Percentiles rank a stretch among this genome's conserved stretches.
These are phyloP conservation scores for Phoebastria nigripes DNA, from an alignment of 2,797 vertebrate species.

Conservation along the genomic window DNA sequence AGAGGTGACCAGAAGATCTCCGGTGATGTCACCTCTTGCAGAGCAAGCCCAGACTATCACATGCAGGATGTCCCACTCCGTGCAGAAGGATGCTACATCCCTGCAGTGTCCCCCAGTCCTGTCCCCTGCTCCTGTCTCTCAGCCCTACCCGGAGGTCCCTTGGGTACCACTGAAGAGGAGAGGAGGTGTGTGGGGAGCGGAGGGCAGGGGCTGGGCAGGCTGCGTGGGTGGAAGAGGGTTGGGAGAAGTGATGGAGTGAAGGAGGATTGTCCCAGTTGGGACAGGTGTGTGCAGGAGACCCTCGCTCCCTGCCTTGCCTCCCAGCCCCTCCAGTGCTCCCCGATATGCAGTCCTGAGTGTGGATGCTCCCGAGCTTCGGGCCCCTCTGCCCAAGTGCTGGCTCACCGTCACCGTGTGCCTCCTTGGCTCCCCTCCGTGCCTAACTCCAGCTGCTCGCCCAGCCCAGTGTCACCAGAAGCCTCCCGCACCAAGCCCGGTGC, in stretches of 20 bases:
- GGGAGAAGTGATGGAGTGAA: neutral
- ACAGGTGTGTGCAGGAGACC: neutral
- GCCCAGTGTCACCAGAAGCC: neutral
- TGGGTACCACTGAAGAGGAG: neutral
- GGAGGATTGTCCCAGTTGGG: neutral
- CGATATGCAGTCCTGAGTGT: rapidly evolving
- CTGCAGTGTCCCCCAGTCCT: neutral
- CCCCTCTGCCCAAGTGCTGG: neutral
- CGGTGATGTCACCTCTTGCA: neutral
- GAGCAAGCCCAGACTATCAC: neutral
- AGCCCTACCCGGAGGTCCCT: neutral
- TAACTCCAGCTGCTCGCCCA: rapidly evolving
- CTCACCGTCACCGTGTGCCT: neutral
- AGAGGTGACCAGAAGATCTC: neutral
- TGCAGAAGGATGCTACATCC: neutral
- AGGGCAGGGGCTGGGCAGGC: neutral
- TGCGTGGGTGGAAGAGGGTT: neutral
- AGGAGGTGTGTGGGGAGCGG: neutral
- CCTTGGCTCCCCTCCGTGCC: rapidly evolving
- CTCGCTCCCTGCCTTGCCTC: neutral
- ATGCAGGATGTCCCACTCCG: neutral
- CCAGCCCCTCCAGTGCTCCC: neutral
- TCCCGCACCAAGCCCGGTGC: rapidly evolving
- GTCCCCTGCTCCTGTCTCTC: neutral
- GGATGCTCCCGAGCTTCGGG: neutral